Evolutionary conservation across 1,140 invertebrate species (phyloP).

Genomic region (Phortica variegata): DNA sequence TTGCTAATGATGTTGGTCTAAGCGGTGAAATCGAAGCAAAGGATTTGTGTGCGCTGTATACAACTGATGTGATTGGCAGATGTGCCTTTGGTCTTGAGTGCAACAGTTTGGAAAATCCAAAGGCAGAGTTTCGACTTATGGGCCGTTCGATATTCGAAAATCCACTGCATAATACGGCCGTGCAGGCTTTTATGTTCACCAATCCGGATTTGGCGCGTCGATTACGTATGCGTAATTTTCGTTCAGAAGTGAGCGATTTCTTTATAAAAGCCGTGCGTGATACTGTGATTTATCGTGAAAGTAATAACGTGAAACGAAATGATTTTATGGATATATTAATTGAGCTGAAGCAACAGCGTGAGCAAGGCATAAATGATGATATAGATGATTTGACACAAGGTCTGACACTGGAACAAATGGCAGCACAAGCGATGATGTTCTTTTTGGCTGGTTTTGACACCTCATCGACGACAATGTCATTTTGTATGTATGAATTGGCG

Average conservation of each 20-base stretch:
- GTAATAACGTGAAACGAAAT: conserved; percentile 56
- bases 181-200: conserved; percentile 17
- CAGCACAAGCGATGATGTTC: conserved; percentile 53
- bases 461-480: conserved; percentile 61
- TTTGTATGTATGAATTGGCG: conserved; percentile 63
- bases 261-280: conserved; percentile 56
- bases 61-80: conserved; percentile 65
- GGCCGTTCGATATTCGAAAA: conserved; percentile 31
- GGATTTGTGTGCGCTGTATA: conserved; percentile 59
- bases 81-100: conserved; percentile 64
- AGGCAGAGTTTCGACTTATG: conserved; percentile 58
- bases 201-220: conserved; percentile 17
- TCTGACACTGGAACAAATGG: conserved; percentile 42
- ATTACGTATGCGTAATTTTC: conserved; percentile 17
- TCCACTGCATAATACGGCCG: conserved; percentile 5
- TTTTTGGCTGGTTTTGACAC: conserved; percentile 70
- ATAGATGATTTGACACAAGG: conserved; percentile 9
- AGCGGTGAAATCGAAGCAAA: conserved; percentile 40
- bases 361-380: conserved; percentile 34
- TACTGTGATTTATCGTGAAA: conserved; percentile 56
- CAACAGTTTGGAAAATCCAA: conserved; percentile 59
- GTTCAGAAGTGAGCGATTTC: conserved; percentile 58
- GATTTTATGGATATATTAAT: conserved; percentile 61
- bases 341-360: conserved; percentile 45
- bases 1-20: not conserved